phyloP scores from a whole-genome alignment of 1,140 invertebrate genomes.

The Drosophila parabipectinata region DNA sequence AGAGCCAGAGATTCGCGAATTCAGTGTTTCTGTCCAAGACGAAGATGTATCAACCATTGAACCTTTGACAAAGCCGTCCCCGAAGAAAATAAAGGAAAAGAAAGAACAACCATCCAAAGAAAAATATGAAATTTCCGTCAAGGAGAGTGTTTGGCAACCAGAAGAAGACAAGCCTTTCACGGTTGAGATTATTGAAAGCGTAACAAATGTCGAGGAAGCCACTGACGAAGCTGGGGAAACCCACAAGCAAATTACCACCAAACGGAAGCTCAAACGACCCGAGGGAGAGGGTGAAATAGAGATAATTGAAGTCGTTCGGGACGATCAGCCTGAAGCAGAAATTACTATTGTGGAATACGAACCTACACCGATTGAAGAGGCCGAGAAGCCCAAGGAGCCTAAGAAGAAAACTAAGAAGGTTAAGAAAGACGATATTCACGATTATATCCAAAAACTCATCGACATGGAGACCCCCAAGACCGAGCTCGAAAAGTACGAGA shows the following conservation, averaged over 20 bases:
- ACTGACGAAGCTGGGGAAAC: slow-evolving; percentile 67
- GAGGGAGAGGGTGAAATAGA: slow-evolving; percentile 81
- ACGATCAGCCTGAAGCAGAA: slow-evolving; percentile 80
- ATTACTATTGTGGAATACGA: slow-evolving; percentile 75
- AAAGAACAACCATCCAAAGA: slow-evolving; percentile 16
- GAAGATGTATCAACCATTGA: slow-evolving; percentile 21
- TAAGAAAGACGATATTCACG: slow-evolving; percentile 74
- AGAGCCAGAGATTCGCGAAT: slow-evolving; percentile 30
- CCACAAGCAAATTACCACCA: slow-evolving; percentile 84
- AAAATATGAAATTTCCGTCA: slow-evolving; percentile 47
- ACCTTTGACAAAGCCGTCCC: slow-evolving; percentile 19
- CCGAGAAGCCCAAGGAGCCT: slow-evolving; percentile 65
- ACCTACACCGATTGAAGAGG: slow-evolving; percentile 47
- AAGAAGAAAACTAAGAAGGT: slow-evolving; percentile 74
- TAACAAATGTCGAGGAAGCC: slow-evolving; percentile 68
- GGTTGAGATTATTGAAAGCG: slow-evolving; percentile 69
- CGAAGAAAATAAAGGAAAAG: slow-evolving; percentile 31
- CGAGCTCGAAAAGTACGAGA: slow-evolving; percentile 80
- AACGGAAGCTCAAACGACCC: slow-evolving; percentile 81
- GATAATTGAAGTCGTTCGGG: slow-evolving; percentile 82
- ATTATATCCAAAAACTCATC: slow-evolving; percentile 75
- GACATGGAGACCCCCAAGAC: slow-evolving; percentile 80
- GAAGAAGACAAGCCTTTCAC: slow-evolving; percentile 38
- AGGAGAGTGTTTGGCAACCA: slow-evolving; percentile 43
- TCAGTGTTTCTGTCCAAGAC: slow-evolving; percentile 34